Conservation (phyloP, 2,113 vertebrate genomes). For the Percina caprodes region DNA sequence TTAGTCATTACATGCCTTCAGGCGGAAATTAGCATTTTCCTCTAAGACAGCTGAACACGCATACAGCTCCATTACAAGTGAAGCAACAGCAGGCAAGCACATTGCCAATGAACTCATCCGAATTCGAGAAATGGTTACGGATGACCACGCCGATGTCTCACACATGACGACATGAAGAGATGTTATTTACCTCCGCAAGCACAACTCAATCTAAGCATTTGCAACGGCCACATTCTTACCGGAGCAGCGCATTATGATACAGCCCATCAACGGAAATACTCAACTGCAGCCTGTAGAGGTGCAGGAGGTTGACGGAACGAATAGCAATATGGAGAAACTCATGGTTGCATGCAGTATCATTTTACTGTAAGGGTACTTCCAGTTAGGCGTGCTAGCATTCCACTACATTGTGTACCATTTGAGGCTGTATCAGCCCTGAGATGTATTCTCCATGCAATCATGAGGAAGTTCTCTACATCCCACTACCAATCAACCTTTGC, state of each 20-base stretch:
- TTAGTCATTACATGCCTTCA: conserved; percentile 44
- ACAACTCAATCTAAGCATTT: conserved; percentile 52
- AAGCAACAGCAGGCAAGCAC: conserved; percentile 61
- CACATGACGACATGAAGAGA: conserved; percentile 55
- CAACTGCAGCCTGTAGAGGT: not conserved
- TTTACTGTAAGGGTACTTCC: conserved; percentile 11
- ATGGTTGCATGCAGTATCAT: not conserved
- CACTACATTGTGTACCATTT: conserved; percentile 1
- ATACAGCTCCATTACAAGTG: conserved; percentile 40
- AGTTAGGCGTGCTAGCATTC: conserved; percentile 6
- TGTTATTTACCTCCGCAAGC: conserved; percentile 43
- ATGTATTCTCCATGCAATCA: not conserved
- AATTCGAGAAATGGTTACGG: conserved; percentile 52
- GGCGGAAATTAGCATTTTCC: conserved; percentile 58
- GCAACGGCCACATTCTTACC: conserved; percentile 50
- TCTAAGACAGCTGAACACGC: conserved; percentile 29
- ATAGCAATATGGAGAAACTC: conserved; percentile 16
- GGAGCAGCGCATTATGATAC: conserved; percentile 9
- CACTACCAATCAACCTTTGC: conserved; percentile 19
- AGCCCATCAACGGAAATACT: conserved; percentile 53
- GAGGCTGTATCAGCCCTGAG: conserved; percentile 9
- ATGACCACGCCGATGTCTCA: conserved; percentile 59
- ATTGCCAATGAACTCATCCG: conserved; percentile 49
- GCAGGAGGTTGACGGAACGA: conserved; percentile 9
- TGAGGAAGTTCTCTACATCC: conserved; percentile 25